Conservation (phyloP, 2,113 vertebrate genomes). For the Saiga tatarica region DNA sequence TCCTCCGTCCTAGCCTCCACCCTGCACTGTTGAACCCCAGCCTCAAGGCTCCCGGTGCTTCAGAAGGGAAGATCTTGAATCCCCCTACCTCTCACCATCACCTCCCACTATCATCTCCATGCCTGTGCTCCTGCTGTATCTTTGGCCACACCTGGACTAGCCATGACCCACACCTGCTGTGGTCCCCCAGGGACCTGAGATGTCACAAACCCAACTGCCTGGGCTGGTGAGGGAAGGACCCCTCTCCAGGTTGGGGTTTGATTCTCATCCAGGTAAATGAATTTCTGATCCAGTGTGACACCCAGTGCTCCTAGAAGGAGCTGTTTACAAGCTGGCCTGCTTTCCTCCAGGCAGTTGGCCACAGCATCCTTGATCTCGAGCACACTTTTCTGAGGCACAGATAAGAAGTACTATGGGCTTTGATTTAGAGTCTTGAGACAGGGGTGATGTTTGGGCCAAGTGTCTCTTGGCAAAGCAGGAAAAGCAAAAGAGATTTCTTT, state of each 20-base stretch:
- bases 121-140: not conserved
- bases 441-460: not conserved
- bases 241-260: not conserved
- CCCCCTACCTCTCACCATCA: not conserved
- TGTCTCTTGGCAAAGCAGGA: not conserved
- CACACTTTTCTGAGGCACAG: not conserved
- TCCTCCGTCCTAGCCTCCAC: not conserved
- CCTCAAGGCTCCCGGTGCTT: not conserved
- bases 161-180: not conserved
- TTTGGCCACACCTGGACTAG: not conserved
- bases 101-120: not conserved
- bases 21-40: not conserved
- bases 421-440: not conserved
- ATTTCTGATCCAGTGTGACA: accelerated
- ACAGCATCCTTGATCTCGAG: not conserved
- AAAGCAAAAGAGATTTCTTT: not conserved
- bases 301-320: not conserved
- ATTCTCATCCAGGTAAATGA: not conserved
- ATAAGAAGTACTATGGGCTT: not conserved
- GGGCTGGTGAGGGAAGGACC: not conserved
- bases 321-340: not conserved
- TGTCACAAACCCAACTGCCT: no score
- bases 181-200: not conserved
- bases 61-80: not conserved
- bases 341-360: not conserved